phyloP scores from a whole-genome alignment of 2,113 vertebrate genomes.

The Ptyas mucosa region DNA sequence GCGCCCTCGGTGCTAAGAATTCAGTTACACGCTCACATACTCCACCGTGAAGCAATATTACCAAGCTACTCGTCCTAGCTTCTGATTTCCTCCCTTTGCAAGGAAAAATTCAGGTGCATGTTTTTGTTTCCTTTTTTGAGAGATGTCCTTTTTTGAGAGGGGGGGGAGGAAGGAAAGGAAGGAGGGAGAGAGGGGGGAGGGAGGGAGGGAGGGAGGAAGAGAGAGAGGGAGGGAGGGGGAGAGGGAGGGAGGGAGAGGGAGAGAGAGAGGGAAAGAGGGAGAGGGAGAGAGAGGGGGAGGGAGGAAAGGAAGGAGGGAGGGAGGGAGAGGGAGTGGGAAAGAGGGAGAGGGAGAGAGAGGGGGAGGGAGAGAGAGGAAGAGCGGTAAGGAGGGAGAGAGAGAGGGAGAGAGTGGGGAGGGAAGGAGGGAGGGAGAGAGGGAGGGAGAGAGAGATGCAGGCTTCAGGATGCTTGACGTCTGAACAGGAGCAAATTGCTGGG shows the following conservation, averaged over 20 bases:
- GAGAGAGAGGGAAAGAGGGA: too few relatives aligned
- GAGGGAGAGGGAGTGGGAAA: too few relatives aligned
- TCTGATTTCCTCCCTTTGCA: background rate
- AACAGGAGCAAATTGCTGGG: background rate
- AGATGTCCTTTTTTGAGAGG: background rate
- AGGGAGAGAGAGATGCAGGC: too few relatives aligned
- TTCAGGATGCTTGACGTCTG: background rate
- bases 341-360: too few relatives aligned
- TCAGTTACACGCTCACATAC: conserved; percentile 13
- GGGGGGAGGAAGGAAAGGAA: background rate
- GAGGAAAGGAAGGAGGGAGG: rapidly evolving
- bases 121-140: background rate
- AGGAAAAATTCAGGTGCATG: background rate
- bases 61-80: background rate
- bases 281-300: too few relatives aligned
- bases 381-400: rapidly evolving
- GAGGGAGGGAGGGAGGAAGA: too few relatives aligned
- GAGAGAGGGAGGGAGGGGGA: too few relatives aligned
- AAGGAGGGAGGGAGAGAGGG: too few relatives aligned
- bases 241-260: too few relatives aligned
- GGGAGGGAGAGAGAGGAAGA: too few relatives aligned
- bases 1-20: conserved; percentile 10
- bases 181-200: too few relatives aligned
- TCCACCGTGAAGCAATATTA: background rate
- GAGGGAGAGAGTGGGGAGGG: too few relatives aligned